phyloP scores from a whole-genome alignment of 1,140 invertebrate genomes.

The Nasonia vitripennis region DNA sequence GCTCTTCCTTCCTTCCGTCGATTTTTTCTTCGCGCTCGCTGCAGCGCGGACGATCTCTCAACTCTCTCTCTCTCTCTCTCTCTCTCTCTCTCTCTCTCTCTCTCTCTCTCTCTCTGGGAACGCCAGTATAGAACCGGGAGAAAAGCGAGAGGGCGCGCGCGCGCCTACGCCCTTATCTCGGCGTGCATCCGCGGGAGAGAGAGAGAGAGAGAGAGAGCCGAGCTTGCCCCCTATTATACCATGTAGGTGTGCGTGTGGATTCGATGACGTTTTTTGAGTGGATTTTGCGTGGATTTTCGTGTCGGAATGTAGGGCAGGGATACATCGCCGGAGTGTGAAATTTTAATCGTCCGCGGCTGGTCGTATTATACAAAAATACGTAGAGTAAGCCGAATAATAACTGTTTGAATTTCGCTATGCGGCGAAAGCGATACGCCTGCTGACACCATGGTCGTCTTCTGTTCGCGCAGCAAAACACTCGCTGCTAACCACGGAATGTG shows the following conservation, averaged over 20 bases:
- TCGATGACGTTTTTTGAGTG: neutral
- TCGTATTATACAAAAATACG: neutral
- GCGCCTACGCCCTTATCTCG: slow-evolving; percentile 50
- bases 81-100: too few relatives aligned
- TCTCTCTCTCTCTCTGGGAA: neutral
- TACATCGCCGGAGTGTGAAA: too few relatives aligned
- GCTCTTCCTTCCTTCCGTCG: neutral
- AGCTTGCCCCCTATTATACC: neutral
- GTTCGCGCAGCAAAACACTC: neutral
- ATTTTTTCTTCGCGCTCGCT: neutral
- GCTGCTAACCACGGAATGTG: too few relatives aligned
- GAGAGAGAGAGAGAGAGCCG: neutral
- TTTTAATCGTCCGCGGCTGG: too few relatives aligned
- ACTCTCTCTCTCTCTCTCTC: neutral
- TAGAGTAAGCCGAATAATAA: slow-evolving; percentile 3
- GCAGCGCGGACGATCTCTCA: slow-evolving; percentile 17
- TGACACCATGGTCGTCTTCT: neutral
- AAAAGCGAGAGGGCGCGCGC: slow-evolving; percentile 18
- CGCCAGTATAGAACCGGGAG: neutral
- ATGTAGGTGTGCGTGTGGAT: too few relatives aligned
- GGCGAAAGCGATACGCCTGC: neutral
- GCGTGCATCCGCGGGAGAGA: neutral
- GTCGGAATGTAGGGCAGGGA: too few relatives aligned
- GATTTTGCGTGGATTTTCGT: too few relatives aligned
- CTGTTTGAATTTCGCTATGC: neutral